phyloP scores from a whole-genome alignment of 2,113 vertebrate genomes.

The Ictalurus furcatus region DNA sequence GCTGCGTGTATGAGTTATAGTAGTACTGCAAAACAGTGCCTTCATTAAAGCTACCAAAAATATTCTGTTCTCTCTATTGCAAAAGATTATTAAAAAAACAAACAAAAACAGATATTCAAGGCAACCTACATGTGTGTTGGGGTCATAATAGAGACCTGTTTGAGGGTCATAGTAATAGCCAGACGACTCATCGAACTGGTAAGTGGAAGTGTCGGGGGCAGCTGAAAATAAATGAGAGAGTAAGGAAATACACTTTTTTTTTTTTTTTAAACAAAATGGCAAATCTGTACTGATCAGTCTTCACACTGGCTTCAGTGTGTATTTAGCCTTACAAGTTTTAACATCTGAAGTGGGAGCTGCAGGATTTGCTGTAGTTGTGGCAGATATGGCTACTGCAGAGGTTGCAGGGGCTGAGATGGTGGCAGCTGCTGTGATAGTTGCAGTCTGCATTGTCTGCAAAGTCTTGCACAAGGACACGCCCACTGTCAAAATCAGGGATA shows the following conservation, averaged over 20 bases:
- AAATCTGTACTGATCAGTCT: neutral
- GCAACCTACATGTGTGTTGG: slow-evolving; percentile 87
- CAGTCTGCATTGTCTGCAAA: slow-evolving; percentile 27
- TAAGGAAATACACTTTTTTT: neutral
- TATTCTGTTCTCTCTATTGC: neutral
- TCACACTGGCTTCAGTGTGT: neutral
- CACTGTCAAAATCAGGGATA: neutral
- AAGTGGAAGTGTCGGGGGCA: slow-evolving; percentile 89
- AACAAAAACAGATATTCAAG: neutral
- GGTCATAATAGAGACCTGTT: slow-evolving; percentile 94
- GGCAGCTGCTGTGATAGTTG: slow-evolving; percentile 35
- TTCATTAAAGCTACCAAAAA: neutral
- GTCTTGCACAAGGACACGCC: neutral
- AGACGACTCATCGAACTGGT: slow-evolving; percentile 96
- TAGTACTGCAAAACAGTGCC: slow-evolving; percentile 82
- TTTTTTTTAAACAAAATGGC: neutral
- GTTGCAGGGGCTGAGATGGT: slow-evolving; percentile 47
- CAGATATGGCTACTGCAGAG: slow-evolving; percentile 36
- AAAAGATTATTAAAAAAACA: neutral
- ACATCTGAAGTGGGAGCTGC: slow-evolving; percentile 43
- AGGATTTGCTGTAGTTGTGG: slow-evolving; percentile 30
- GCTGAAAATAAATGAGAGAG: slow-evolving; percentile 67
- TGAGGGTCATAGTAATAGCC: slow-evolving; percentile 96
- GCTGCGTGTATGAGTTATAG: slow-evolving; percentile 95
- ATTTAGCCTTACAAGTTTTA: slow-evolving; percentile 34